Conservation (phyloP, 2,888 invertebrate genomes). For the Dioctria rufipes region DNA sequence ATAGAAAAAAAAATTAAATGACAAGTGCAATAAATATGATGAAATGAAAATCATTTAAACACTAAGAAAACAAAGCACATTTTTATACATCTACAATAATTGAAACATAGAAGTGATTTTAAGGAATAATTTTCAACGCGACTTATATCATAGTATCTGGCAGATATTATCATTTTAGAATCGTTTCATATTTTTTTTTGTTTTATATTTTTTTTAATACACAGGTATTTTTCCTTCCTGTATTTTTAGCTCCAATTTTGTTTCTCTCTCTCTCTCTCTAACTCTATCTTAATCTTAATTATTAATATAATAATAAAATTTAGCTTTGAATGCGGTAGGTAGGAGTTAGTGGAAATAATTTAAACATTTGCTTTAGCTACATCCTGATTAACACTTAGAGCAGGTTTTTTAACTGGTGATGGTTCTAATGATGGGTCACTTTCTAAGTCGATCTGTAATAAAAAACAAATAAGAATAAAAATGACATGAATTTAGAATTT, state of each 20-base stretch:
- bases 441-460: slow-evolving; percentile 64
- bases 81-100: not conserved
- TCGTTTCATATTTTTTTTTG: not conserved
- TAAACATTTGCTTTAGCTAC: slow-evolving; percentile 52
- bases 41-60: slow-evolving; percentile 4
- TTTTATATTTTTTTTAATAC: not conserved
- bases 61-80: not conserved
- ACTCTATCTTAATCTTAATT: not conserved
- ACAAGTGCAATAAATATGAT: slow-evolving; percentile 1
- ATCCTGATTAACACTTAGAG: slow-evolving; percentile 38
- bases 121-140: not conserved
- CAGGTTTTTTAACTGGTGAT: slow-evolving; percentile 62
- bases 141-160: too few species aligned
- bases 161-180: too few species aligned
- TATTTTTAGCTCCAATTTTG: not conserved
- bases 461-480: not conserved
- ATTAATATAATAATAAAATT: slow-evolving; percentile 8
- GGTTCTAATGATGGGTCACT: slow-evolving; percentile 61
- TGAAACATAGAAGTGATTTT: not conserved
- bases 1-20: not conserved
- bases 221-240: not conserved
- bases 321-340: slow-evolving; percentile 32
- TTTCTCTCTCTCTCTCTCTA: not conserved
- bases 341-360: slow-evolving; percentile 40
- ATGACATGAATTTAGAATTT: not conserved